Evolutionary conservation across 2,888 invertebrate genomes (phyloP).

Genomic region (Netelia virgata): DNA sequence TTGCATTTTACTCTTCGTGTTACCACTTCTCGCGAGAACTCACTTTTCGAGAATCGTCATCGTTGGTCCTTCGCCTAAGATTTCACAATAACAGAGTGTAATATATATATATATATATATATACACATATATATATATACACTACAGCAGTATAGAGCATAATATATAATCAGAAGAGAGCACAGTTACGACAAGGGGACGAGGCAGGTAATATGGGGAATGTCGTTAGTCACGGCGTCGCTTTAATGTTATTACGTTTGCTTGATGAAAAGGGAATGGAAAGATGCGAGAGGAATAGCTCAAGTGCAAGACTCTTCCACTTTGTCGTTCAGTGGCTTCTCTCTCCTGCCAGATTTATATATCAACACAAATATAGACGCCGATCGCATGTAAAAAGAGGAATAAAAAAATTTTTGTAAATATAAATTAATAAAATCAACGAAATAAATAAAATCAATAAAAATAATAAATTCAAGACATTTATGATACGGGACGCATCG

Average conservation of each 20-base stretch:
- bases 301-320: conserved; percentile 47
- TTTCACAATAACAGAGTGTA: conserved; percentile 54
- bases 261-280: conserved; percentile 62
- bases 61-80: conserved; percentile 50
- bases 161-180: conserved; percentile 51
- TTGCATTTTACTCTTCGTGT: conserved; percentile 26
- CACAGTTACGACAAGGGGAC: conserved; percentile 55
- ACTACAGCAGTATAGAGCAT: conserved; percentile 13
- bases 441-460: neutral
- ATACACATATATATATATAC: conserved; percentile 1
- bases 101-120: conserved; percentile 31
- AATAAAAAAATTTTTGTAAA: conserved; percentile 19
- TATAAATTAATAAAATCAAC: conserved; percentile 12
- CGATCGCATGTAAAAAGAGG: neutral
- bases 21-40: conserved; percentile 38
- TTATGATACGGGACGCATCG: neutral
- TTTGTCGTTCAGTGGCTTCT: conserved; percentile 59
- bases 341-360: conserved; percentile 2
- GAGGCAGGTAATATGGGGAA: conserved; percentile 69
- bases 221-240: conserved; percentile 74
- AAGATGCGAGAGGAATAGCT: conserved; percentile 54
- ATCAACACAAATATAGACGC: neutral
- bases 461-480: neutral
- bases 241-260: conserved; percentile 74
- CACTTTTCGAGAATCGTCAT: conserved; percentile 58